Percentiles rank a stretch among this genome's conserved stretches.
Evolutionary conservation across 2,888 invertebrate species (phyloP).

Genomic region (Chirona hameri): DNA sequence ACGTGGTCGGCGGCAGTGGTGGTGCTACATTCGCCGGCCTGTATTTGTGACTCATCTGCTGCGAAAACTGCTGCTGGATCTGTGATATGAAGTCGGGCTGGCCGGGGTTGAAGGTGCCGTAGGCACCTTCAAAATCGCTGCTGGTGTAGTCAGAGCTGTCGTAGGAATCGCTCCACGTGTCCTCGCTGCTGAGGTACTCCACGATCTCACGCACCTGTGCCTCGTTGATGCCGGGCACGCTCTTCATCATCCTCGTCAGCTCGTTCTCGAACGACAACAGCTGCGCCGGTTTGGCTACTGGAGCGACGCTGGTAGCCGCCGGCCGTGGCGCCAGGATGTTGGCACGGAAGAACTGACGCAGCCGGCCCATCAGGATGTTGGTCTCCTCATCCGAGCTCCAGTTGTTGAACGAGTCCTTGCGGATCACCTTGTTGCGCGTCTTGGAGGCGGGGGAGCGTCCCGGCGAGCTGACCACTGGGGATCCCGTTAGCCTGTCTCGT

Average conservation of each 20-base stretch:
- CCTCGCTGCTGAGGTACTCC: constrained; percentile 86
- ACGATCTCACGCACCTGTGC: constrained; percentile 88
- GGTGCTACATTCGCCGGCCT: background rate
- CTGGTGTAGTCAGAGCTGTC: constrained; percentile 90
- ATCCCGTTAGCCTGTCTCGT: background rate
- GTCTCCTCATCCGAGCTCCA: constrained; percentile 94
- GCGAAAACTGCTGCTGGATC: constrained; percentile 78
- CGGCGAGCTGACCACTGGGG: background rate
- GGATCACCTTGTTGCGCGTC: constrained; percentile 1
- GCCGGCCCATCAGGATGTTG: constrained; percentile 91
- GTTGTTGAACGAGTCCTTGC: constrained; percentile 57
- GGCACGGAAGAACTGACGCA: constrained; percentile 87
- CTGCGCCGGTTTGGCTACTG: constrained; percentile 67
- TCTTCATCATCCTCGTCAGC: constrained; percentile 84
- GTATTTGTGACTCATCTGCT: constrained; percentile 63
- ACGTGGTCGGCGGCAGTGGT: background rate
- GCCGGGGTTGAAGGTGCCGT: constrained; percentile 40
- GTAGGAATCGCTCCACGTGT: constrained; percentile 90
- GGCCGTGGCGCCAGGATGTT: constrained; percentile 60
- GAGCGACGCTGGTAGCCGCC: background rate
- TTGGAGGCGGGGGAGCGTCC: background rate
- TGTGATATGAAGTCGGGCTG: constrained; percentile 42
- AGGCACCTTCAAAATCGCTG: constrained; percentile 63
- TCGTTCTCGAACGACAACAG: constrained; percentile 85
- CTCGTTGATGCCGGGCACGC: constrained; percentile 84